These are phyloP conservation scores for Schizopygopsis malacanthus DNA, from an alignment of 2,797 vertebrate species.

Conservation along the genomic window DNA sequence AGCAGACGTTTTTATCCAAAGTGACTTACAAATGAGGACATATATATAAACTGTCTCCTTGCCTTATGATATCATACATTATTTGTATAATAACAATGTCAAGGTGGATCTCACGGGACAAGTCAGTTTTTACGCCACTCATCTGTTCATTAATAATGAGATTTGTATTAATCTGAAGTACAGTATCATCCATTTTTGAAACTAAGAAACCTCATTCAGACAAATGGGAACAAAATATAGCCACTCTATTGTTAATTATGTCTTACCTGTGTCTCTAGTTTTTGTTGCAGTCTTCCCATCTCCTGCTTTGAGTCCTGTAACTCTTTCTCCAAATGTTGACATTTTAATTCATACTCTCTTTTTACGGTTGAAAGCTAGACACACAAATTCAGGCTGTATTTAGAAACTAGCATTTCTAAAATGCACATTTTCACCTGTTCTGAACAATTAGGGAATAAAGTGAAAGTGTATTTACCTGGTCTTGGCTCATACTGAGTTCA, in stretches of 20 bases:
- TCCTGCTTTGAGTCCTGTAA: constrained; percentile 66
- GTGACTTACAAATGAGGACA: no score
- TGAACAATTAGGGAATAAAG: not conserved
- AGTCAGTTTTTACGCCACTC: not conserved
- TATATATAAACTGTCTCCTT: not conserved
- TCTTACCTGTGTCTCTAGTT: constrained; percentile 63
- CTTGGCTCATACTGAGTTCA: constrained; percentile 65
- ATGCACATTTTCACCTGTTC: not conserved
- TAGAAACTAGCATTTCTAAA: not conserved
- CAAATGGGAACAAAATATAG: not conserved
- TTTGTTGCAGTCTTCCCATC: constrained; percentile 60
- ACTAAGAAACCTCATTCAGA: not conserved
- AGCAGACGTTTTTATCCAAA: no score
- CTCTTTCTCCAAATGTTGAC: constrained; percentile 64
- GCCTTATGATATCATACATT: not conserved
- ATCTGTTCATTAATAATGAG: not conserved
- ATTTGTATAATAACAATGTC: not conserved
- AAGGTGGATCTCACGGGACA: not conserved
- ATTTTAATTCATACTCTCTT: constrained; percentile 67
- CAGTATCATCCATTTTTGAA: not conserved
- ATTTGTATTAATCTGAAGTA: not conserved
- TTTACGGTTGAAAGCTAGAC: constrained; percentile 70
- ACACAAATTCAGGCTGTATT: constrained; percentile 17
- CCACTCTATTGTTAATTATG: not conserved
- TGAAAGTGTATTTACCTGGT: constrained; percentile 41